These are phyloP conservation scores for Horisme vitalbata DNA, from an alignment of 2,888 invertebrate species.

Conservation along the genomic window DNA sequence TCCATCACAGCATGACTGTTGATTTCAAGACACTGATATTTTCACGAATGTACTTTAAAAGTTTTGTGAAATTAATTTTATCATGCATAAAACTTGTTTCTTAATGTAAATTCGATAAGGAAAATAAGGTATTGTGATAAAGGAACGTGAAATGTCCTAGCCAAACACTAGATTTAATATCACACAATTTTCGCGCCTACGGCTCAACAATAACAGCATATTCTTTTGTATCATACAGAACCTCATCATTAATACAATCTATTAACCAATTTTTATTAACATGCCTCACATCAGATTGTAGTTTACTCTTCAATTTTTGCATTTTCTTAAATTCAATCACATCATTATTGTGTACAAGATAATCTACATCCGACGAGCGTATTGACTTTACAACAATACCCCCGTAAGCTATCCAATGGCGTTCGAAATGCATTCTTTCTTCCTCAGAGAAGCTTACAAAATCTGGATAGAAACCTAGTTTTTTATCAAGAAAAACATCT, in stretches of 20 bases:
- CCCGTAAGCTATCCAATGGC: conserved; percentile 86
- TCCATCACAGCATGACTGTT: too few relatives aligned
- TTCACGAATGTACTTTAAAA: too few relatives aligned
- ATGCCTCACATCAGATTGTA: conserved; percentile 54
- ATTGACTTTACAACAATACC: conserved; percentile 72
- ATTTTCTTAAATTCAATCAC: conserved; percentile 53
- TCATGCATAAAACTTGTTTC: too few relatives aligned
- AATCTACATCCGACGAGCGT: conserved; percentile 59
- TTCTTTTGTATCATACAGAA: conserved; percentile 55
- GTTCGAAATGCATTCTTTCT: conserved; percentile 63
- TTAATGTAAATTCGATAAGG: too few relatives aligned
- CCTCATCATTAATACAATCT: conserved; percentile 62
- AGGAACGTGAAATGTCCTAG: too few relatives aligned
- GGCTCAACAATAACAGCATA: conserved; percentile 59
- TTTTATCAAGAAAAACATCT: conserved; percentile 59
- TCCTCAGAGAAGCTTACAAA: conserved; percentile 67
- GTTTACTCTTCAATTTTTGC: conserved; percentile 53
- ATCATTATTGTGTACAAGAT: conserved; percentile 58
- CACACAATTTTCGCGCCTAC: too few relatives aligned
- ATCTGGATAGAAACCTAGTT: conserved; percentile 73
- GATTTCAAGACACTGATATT: too few relatives aligned
- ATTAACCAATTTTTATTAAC: conserved; percentile 67
- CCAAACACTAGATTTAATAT: too few relatives aligned
- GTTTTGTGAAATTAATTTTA: too few relatives aligned
- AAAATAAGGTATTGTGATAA: too few relatives aligned